Base-by-base conservation (phyloP, 2,113 vertebrate species). In the Antechinus stuartii region DNA sequence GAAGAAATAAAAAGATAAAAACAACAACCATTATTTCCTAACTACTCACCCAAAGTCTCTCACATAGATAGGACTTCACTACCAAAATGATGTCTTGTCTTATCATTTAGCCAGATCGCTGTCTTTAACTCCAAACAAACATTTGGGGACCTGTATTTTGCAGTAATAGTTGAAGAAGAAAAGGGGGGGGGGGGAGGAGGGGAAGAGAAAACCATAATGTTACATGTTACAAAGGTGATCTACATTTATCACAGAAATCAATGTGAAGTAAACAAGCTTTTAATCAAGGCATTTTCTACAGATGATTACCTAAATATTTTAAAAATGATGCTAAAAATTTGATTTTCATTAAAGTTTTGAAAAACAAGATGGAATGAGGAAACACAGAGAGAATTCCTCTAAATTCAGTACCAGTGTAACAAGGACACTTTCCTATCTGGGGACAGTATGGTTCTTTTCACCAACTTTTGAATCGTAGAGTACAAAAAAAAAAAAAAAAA, bases 41-140 rank as follows among this genome's bases (percentile, higher is more conserved):
- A 91, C 23, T 89, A 2, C 7, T 53, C 93, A 61, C 42, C 5
- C 0, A 90, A 0, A 22, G 50, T 97, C 53, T 96, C 2, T 95
- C 54, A 95, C 0, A 19, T 91, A 96, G 95, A 19, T 90, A 96
- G 92, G 61, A 12, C 95, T 96, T 97, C 52, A 98, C 98, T 97
- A 97, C 98, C 98, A 94, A 97, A 97, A 94, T 53, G 50, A 96
- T 97, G 98, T 94, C 98, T 97, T 95, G 95, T 76, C 76, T 95
- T 95, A 93, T 95, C 56, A 92, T 54, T 97, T 97, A 97, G 96
- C 95, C 95, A 97, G 91, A 30, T 96, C 97, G 97, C 98, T 84
- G 68, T 97, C 96, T 97, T 97, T 97, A 98, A 97, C 91, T 96
- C 97, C 98, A 97, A 97, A 95, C 54, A 95, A 98, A 96, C 98